Percentiles rank a stretch among this genome's conserved stretches.
phyloP scores from a whole-genome alignment of 2,797 vertebrate genomes.

The Chaetodon trifasciatus region DNA sequence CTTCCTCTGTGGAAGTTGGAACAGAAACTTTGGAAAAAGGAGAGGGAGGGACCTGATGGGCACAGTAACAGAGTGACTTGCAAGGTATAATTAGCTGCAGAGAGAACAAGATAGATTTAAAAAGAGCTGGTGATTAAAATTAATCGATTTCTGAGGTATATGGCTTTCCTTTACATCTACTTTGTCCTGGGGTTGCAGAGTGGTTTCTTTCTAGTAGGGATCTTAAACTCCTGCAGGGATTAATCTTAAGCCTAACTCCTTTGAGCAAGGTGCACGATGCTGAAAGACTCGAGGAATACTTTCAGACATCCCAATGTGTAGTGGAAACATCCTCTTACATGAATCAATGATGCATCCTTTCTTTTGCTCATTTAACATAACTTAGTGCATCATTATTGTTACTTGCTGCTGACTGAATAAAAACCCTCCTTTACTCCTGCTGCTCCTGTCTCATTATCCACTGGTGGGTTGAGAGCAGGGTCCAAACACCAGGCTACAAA shows the following conservation, averaged over 20 bases:
- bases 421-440: not conserved
- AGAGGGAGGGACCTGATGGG: conserved; percentile 28
- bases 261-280: conserved; percentile 23
- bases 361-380: conserved; percentile 10
- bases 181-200: not conserved
- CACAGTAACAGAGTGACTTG: conserved; percentile 30
- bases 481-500: not conserved
- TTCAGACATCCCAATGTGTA: conserved; percentile 10
- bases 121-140: conserved; percentile 12
- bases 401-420: conserved; percentile 1
- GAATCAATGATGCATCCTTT: conserved; percentile 14
- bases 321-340: conserved; percentile 4
- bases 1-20: conserved; percentile 75
- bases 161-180: conserved; percentile 7
- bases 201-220: not conserved
- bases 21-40: conserved; percentile 50
- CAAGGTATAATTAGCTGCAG: conserved; percentile 51
- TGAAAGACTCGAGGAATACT: not conserved
- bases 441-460: conserved; percentile 7
- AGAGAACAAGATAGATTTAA: conserved; percentile 22
- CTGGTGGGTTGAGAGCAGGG: conserved; percentile 15
- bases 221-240: conserved; percentile 10
- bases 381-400: conserved; percentile 12
- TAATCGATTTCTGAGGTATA: conserved; percentile 6
- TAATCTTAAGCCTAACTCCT: not conserved